Evolutionary conservation across 1,140 invertebrate genomes (phyloP).

Genomic region (Drosophila teissieri): DNA sequence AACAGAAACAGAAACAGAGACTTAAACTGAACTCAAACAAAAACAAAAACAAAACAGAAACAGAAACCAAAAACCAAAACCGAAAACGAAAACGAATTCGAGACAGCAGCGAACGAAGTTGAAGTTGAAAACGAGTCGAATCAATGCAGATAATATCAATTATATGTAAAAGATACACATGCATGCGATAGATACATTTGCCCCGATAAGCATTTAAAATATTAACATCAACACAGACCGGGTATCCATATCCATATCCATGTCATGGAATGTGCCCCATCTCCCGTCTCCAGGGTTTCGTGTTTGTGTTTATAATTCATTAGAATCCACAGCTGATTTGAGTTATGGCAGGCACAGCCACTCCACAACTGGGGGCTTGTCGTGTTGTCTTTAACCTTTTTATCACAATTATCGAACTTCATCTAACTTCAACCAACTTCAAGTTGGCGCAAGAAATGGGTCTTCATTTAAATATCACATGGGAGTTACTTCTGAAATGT

Average conservation of each 20-base stretch:
- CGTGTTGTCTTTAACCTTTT: neutral
- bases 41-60: constrained; percentile 2
- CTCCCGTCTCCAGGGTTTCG: constrained; percentile 1
- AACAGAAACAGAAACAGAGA: constrained; percentile 4
- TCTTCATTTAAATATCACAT: neutral
- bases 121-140: constrained; percentile 60
- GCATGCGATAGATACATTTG: constrained; percentile 74
- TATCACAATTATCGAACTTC: constrained; percentile 2
- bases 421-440: too few relatives aligned
- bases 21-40: constrained; percentile 4
- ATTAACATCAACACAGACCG: constrained; percentile 62
- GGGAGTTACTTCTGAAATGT: neutral
- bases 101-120: constrained; percentile 26
- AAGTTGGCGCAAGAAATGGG: neutral
- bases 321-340: constrained; percentile 56
- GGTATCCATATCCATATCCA: constrained; percentile 34
- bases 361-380: constrained; percentile 12
- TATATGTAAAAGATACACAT: constrained; percentile 81
- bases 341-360: constrained; percentile 21
- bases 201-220: constrained; percentile 78
- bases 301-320: constrained; percentile 55
- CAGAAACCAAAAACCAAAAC: constrained; percentile 5
- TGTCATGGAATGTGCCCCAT: constrained; percentile 39
- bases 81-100: constrained; percentile 32
- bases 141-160: constrained; percentile 82